These are phyloP conservation scores for Sinonovacula constricta DNA, from an alignment of 1,140 invertebrate species.

Conservation along the genomic window DNA sequence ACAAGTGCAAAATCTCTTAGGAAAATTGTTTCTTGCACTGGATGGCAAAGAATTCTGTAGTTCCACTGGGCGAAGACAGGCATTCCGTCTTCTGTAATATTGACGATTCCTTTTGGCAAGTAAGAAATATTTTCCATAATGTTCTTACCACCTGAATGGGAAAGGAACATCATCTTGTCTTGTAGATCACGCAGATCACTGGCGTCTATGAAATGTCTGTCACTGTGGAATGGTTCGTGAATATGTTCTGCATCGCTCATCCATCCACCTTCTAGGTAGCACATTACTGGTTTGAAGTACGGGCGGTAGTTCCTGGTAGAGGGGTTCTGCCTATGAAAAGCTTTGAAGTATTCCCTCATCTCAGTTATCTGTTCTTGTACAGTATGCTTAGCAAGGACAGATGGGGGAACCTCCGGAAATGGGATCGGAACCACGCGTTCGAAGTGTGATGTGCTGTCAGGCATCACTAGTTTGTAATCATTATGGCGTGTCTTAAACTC, in stretches of 20 bases:
- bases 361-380: constrained; percentile 60
- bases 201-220: constrained; percentile 58
- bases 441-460: constrained; percentile 37
- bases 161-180: constrained; percentile 52
- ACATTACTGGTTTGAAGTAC: constrained; percentile 59
- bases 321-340: constrained; percentile 54
- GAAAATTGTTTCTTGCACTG: constrained; percentile 55
- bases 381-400: constrained; percentile 57
- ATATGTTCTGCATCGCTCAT: constrained; percentile 38
- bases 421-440: constrained; percentile 58
- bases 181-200: constrained; percentile 52
- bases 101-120: constrained; percentile 59
- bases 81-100: constrained; percentile 54
- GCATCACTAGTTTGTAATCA: constrained; percentile 63
- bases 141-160: constrained; percentile 57
- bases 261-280: constrained; percentile 66
- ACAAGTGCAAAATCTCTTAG: constrained; percentile 55
- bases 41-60: constrained; percentile 69
- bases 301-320: constrained; percentile 30
- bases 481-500: constrained; percentile 69
- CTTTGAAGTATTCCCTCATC: constrained; percentile 63
- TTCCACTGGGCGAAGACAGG: constrained; percentile 63
- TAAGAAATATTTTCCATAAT: constrained; percentile 59
- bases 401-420: constrained; percentile 61
- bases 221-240: constrained; percentile 59